A percentile compares a stretch with the other conserved stretches of the same genome.
phyloP scores from a whole-genome alignment of 2,113 vertebrate species.

The Ctenodactylus gundi region DNA sequence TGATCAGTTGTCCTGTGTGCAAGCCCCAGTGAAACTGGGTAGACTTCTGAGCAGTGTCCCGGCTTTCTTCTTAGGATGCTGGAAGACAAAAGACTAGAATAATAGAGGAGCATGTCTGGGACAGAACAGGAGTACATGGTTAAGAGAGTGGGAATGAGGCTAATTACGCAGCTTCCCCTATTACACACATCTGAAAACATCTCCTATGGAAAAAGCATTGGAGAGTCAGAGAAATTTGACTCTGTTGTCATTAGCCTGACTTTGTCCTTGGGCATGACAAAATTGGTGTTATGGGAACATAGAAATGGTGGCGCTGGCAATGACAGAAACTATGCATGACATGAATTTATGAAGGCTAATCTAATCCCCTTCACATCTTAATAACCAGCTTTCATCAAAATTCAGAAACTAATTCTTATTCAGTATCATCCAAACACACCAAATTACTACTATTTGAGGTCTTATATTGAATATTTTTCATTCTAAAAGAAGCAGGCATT shows the following conservation, averaged over 20 bases:
- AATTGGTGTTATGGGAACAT: background rate
- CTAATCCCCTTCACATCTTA: background rate
- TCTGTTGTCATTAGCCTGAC: no score
- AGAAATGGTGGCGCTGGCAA: no score
- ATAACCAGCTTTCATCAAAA: background rate
- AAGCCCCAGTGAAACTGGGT: no score
- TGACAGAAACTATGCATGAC: background rate
- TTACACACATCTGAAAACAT: background rate
- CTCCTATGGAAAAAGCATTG: background rate
- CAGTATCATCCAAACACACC: background rate
- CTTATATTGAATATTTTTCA: background rate
- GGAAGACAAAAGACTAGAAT: background rate
- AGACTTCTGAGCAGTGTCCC: background rate
- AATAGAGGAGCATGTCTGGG: background rate
- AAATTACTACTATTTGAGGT: background rate
- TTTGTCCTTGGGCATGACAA: background rate
- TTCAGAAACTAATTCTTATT: background rate
- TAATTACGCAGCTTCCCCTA: background rate
- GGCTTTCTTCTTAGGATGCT: background rate
- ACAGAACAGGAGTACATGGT: no score
- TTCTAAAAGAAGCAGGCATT: background rate
- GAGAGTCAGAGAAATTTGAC: background rate
- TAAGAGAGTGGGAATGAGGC: background rate
- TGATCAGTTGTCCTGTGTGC: no score
- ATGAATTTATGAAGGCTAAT: background rate